Conservation (phyloP, 2,113 vertebrate genomes). For the Ailuropoda melanoleuca region DNA sequence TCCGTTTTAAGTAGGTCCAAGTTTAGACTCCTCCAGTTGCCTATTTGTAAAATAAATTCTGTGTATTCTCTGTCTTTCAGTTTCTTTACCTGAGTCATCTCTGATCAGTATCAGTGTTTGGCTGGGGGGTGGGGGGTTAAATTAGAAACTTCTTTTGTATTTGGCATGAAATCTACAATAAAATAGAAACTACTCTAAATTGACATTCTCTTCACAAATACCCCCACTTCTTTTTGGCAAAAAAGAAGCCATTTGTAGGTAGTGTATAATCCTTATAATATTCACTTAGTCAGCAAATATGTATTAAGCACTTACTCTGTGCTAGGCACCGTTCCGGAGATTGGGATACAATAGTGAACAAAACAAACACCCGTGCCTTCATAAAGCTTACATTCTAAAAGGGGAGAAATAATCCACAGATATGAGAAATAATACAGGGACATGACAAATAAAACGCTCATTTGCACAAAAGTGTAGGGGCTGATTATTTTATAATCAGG, state of each 20-base stretch:
- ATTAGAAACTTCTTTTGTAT: constrained; percentile 6
- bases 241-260: background rate
- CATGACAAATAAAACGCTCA: background rate
- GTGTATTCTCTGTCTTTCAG: background rate
- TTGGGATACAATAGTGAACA: background rate
- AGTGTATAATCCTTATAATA: background rate
- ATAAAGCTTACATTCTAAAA: background rate
- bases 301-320: background rate
- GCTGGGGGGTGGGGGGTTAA: accelerated
- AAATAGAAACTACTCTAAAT: background rate
- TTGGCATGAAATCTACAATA: constrained; percentile 14
- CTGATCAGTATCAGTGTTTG: background rate
- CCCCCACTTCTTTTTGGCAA: background rate
- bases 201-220: background rate
- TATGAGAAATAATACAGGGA: background rate
- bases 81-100: background rate
- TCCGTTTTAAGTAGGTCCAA: background rate
- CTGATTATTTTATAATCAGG: background rate
- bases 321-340: background rate
- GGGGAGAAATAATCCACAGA: background rate
- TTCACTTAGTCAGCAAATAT: background rate
- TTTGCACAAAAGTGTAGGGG: background rate
- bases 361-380: background rate
- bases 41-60: background rate
- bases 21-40: background rate